phyloP scores from a whole-genome alignment of 1,140 invertebrate species.

The Heliothis virescens region DNA sequence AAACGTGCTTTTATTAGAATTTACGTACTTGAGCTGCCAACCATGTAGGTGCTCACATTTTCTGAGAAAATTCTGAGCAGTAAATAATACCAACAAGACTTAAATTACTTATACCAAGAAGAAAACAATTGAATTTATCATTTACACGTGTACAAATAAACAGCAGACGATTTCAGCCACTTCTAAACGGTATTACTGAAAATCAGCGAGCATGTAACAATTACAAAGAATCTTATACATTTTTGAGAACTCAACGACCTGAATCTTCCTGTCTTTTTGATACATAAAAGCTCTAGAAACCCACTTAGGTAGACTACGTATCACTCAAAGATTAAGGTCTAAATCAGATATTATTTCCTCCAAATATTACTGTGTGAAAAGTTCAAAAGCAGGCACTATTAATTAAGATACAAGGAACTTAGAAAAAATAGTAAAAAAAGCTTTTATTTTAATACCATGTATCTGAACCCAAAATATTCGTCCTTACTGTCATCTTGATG shows the following conservation, averaged over 20 bases:
- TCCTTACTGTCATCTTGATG: constrained; percentile 3
- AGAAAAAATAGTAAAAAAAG: not conserved
- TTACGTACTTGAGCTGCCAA: too few species aligned
- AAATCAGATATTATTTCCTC: not conserved
- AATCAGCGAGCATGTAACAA: not conserved
- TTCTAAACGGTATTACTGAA: not conserved
- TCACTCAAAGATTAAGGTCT: not conserved
- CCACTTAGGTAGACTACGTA: not conserved
- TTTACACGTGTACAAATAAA: not conserved
- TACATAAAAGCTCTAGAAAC: not conserved
- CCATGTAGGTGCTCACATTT: too few species aligned
- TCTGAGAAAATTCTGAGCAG: too few species aligned
- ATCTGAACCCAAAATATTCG: not conserved
- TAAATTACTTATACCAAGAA: too few species aligned
- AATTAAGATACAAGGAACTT: too few species aligned
- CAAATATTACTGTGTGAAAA: not conserved
- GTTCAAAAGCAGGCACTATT: too few species aligned
- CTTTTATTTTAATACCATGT: not conserved
- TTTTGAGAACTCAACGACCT: not conserved
- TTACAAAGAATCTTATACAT: constrained; percentile 9
- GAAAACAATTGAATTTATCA: too few species aligned
- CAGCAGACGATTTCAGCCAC: not conserved
- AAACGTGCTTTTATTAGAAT: too few species aligned
- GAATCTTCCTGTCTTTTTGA: not conserved
- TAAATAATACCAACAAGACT: too few species aligned